Evolutionary conservation across 1,140 invertebrate species (phyloP).

Genomic region (Megalopta genalis): DNA sequence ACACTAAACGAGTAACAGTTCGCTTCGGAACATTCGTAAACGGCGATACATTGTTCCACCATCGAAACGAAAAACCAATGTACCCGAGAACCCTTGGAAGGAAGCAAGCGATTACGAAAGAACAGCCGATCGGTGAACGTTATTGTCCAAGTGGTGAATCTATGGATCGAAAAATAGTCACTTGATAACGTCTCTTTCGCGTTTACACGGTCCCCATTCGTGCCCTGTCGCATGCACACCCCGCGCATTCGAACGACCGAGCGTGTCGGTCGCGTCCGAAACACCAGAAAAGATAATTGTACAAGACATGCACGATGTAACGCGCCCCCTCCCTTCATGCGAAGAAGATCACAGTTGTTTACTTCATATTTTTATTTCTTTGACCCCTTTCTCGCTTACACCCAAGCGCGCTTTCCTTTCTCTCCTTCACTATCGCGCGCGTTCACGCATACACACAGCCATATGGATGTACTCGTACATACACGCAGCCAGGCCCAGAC

Average conservation of each 20-base stretch:
- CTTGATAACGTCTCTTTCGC: not conserved
- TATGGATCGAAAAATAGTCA: not conserved
- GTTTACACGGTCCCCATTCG: not conserved
- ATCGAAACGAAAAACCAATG: not conserved
- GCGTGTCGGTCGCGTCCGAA: slow-evolving; percentile 23
- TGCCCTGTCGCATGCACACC: not conserved
- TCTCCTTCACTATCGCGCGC: not conserved
- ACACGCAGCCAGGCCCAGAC: too few relatives aligned
- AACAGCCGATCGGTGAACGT: not conserved
- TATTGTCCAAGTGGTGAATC: slow-evolving; percentile 5
- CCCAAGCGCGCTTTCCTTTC: not conserved
- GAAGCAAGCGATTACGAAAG: not conserved
- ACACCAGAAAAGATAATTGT: slow-evolving; percentile 43
- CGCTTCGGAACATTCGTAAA: not conserved
- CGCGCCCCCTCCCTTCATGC: slow-evolving; percentile 18
- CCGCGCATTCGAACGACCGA: not conserved
- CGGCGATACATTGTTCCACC: not conserved
- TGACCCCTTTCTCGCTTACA: slow-evolving; percentile 31
- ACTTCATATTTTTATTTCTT: slow-evolving; percentile 45
- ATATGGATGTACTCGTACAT: too few relatives aligned
- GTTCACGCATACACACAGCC: too few relatives aligned
- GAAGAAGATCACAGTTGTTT: slow-evolving; percentile 65
- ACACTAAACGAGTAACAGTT: too few relatives aligned
- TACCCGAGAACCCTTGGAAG: not conserved
- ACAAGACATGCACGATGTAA: slow-evolving; percentile 34